Base-by-base conservation (phyloP, 2,797 vertebrate genomes). In the Karalla daura region DNA sequence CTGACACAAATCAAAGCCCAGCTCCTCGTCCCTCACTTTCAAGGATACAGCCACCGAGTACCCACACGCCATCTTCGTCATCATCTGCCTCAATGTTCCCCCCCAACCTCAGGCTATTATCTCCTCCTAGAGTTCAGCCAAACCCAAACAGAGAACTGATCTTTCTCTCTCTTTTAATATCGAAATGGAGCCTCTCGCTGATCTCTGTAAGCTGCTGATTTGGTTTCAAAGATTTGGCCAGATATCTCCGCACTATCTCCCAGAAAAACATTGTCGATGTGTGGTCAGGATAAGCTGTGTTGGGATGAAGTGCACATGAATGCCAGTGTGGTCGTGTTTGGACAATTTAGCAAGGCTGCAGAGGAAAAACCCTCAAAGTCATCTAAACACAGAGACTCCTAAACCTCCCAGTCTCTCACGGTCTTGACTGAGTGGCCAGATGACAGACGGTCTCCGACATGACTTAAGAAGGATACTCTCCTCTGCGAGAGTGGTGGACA, bases 311-410 rank as follows among this genome's bases (percentile, higher is more conserved):
- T 82, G 81, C 82, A 92, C 87, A 90, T 87, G 86, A 93, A 88
- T 88, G 83, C 89, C 87, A 88, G 83, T 87, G 90, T 91, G 90
- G 88, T 91, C 88, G 53, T 92, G 87, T 92, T 94, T 93, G 84
- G 85, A 92, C 80, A 85, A 89, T 91, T 94, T 91, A 92, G 66
- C 83, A 23, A 74, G 79, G 83, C 86, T 86, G 67, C 67, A 56
- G 78, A 84, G 78, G 73, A 88, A 89, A 88, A 89, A 73, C 69
- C 86, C 86, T 88, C 68, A 86, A 91, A 93, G 85, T 91, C 86
- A 71, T 84, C 81, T 77, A 92, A 92, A 93, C 86, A 91, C 56
- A 70, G 54, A 49, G 67, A 74, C 55, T 88, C 64, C 63, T 85
- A 82, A 85, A 85, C 61, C 78, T 75, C 70, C 46, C 63, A 58